Evolutionary conservation across 2,888 invertebrate species (phyloP).

Genomic region (Zeuzera pyrina): DNA sequence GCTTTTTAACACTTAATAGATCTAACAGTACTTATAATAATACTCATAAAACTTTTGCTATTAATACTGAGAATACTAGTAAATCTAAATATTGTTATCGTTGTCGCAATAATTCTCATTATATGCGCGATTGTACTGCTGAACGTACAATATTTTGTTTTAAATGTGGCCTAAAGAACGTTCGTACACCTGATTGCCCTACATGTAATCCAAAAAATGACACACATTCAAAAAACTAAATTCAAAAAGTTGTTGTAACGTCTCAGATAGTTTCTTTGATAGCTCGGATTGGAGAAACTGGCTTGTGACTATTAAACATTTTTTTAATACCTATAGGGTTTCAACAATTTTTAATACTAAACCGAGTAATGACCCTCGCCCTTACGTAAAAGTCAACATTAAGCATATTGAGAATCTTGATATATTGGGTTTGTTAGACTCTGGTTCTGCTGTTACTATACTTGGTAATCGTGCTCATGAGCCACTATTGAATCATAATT

Average conservation of each 20-base stretch:
- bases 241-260: conserved; percentile 1
- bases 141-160: conserved; percentile 2
- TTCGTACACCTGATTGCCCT: conserved; percentile 1
- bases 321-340: conserved; percentile 8
- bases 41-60: too few species aligned
- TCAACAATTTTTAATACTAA: conserved; percentile 11
- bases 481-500: background rate
- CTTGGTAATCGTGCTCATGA: background rate
- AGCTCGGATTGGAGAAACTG: conserved; percentile 10
- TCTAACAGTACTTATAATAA: too few species aligned
- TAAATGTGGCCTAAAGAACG: background rate
- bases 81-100: too few species aligned
- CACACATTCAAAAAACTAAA: conserved; percentile 1
- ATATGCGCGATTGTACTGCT: too few species aligned
- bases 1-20: too few species aligned
- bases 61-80: too few species aligned
- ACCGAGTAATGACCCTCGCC: conserved; percentile 9
- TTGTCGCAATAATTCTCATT: too few species aligned
- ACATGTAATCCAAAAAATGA: background rate
- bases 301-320: conserved; percentile 8
- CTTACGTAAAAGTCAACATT: conserved; percentile 11
- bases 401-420: conserved; percentile 6
- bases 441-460: conserved; percentile 1
- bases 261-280: conserved; percentile 1
- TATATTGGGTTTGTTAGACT: conserved; percentile 9